These are phyloP conservation scores for Emydura subglobosa DNA, from an alignment of 2,113 vertebrate species.

Conservation along the genomic window DNA sequence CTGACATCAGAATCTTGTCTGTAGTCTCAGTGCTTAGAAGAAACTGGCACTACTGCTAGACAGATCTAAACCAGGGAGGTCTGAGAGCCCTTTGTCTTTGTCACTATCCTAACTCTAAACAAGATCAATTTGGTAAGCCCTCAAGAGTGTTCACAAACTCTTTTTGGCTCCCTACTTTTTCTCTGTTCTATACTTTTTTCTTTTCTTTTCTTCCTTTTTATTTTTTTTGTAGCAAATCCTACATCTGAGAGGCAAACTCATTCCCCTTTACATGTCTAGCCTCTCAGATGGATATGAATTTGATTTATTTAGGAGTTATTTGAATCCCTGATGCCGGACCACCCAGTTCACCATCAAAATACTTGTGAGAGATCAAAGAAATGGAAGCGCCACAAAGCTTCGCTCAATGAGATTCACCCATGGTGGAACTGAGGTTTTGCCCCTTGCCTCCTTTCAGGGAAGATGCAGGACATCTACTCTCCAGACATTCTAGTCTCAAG, in stretches of 20 bases:
- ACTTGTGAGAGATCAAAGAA: neutral
- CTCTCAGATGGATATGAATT: neutral
- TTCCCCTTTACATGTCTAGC: neutral
- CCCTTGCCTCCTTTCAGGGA: neutral
- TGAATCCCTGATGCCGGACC: neutral
- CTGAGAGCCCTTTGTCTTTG: neutral
- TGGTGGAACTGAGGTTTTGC: neutral
- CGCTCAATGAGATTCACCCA: neutral
- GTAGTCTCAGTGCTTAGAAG: neutral
- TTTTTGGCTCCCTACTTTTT: neutral
- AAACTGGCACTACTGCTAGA: neutral
- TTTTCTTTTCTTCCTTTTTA: neutral
- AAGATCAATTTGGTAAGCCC: neutral
- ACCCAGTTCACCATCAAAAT: neutral
- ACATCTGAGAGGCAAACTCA: neutral
- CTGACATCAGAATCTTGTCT: neutral
- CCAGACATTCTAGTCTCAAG: neutral
- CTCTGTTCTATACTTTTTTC: neutral
- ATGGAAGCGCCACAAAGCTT: neutral
- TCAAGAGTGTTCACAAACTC: neutral
- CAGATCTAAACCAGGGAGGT: neutral
- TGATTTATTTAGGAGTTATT: neutral
- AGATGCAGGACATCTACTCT: neutral
- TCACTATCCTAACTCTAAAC: neutral
- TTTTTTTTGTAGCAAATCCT: neutral